A percentile compares a stretch with the other conserved stretches of the same genome.
These are phyloP conservation scores for Euphonia xanthogaster DNA, from an alignment of 2,797 vertebrate species.

Conservation along the genomic window DNA sequence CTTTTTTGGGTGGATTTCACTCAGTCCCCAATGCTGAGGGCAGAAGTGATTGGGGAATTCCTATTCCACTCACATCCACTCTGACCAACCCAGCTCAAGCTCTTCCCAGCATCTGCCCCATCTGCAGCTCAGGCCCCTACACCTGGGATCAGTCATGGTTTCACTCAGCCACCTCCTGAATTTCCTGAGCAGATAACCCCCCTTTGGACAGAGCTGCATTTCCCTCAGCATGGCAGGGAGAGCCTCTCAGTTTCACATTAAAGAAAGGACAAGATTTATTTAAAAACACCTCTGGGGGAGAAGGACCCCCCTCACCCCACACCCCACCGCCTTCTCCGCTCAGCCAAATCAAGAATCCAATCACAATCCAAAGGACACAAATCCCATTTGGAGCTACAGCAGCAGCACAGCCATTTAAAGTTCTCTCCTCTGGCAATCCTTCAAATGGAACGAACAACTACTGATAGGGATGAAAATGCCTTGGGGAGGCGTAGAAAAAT, in stretches of 20 bases:
- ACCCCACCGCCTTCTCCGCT: background rate
- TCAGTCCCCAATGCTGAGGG: background rate
- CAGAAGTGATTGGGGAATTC: background rate
- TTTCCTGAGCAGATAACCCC: background rate
- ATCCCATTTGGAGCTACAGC: conserved; percentile 43
- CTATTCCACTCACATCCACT: background rate
- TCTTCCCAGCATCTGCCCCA: background rate
- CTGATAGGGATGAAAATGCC: conserved; percentile 45
- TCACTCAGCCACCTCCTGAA: background rate
- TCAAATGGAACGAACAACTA: conserved; percentile 55
- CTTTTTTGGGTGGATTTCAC: background rate
- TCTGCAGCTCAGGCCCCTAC: background rate
- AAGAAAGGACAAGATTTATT: background rate
- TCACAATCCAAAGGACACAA: conserved; percentile 50
- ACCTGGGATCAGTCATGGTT: accelerated
- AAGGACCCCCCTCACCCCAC: background rate
- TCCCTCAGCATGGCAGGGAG: background rate
- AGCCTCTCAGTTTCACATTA: background rate
- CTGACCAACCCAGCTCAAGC: background rate
- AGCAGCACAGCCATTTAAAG: conserved; percentile 39
- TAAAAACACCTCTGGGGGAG: conserved; percentile 10
- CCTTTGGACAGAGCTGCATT: background rate
- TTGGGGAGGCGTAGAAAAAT: conserved; percentile 28
- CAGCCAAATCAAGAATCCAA: conserved; percentile 47
- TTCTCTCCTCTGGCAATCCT: conserved; percentile 35